Base-by-base conservation (phyloP, 2,113 vertebrate species). In the Chionis minor region DNA sequence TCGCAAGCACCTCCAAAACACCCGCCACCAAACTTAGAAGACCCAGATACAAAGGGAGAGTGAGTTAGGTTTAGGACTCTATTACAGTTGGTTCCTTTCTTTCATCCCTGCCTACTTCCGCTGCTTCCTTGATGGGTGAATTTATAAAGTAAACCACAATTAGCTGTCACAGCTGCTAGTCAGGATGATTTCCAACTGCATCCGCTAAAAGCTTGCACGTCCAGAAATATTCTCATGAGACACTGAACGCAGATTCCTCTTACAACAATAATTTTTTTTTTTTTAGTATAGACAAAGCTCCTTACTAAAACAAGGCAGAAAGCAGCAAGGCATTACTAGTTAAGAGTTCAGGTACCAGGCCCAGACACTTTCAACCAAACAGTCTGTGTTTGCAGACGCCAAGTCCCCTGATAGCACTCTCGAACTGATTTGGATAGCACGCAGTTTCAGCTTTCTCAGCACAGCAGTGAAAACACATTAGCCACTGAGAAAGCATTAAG, bases 381-480 rank as follows among this genome's bases (percentile, higher is more conserved):
- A n/a, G 22, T 17, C 88, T 1, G 1, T 38, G 18, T 35, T 33
- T 78, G 51, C 17, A 47, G 18, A 81, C 42, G 65, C 24, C 17
- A 33, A 62, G 49, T 52, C 45, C 58, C 44, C 63, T 10, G 33
- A 42, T 1, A 32, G 72, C 40, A 16, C 80, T 8, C 77, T 12
- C 3, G 0, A 82, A 63, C 16, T 0, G 0, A 61, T 84, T 45
- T 5, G 0, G 23, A n/a, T 14, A 26, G 63, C 62, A n/a, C 0
- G 0, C 16, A 32, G n/a, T 26, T 42, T 70, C 2, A 0, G 61
- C 62, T 77, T 89, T 91, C 70, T 71, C 94, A 88, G 66, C 49
- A 75, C 35, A 65, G 73, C 73, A 72, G 9, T 17, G 9, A 79
- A 78, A 82, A 80, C 32, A 26, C 71, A 61, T 90, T 56, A 94